Evolutionary conservation across 2,113 vertebrate species (phyloP), one percentile per base, ranked within the genome.

Genomic region (Rhadina sibilatrix): DNA sequence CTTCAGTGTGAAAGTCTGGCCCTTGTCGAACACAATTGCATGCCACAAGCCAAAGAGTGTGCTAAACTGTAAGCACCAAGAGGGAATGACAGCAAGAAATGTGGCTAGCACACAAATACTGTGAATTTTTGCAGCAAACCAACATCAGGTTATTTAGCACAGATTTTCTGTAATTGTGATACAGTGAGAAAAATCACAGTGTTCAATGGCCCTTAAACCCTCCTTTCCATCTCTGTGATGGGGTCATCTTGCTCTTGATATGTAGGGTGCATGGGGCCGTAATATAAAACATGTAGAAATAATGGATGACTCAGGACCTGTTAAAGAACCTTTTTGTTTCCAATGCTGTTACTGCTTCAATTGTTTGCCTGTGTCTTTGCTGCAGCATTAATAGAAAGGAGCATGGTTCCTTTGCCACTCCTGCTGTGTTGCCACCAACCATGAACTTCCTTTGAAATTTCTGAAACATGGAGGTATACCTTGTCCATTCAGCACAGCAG

Each of bases 201-300:
- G 71, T 66, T 91, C 88, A 93, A 33, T 92, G 69, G 69, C 72
- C 85, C 76, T 81, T 88, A 86, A 86, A 88, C 40, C 82, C n/a
- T 89, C 9, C 40, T 18, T 86, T 94, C 69, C n/a, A 54, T 75
- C 83, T 96, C 65, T 53, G 21, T 71, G 49, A 83, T 69, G 64
- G 37, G 46, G 72, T 93, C 76, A 72, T 92, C 83, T 53, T 56
- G 31, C 33, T 75, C 44, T 42, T 89, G 72, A 42, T 85, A 47
- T 0, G 6, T 49, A 37, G 28, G 35, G 20, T 81, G 35, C 14
- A 44, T 31, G 31, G 27, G 14, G 6, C 22, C 1, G 1, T 44
- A 25, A 59, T 16, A 89, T 27, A 91, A 93, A 94, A 74, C 35
- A 42, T 66, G 27, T 22, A 88, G 87, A 83, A 96, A 76, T 52